These are phyloP conservation scores for Pseudorasbora parva DNA, from an alignment of 2,113 vertebrate genomes.

Conservation along the genomic window DNA sequence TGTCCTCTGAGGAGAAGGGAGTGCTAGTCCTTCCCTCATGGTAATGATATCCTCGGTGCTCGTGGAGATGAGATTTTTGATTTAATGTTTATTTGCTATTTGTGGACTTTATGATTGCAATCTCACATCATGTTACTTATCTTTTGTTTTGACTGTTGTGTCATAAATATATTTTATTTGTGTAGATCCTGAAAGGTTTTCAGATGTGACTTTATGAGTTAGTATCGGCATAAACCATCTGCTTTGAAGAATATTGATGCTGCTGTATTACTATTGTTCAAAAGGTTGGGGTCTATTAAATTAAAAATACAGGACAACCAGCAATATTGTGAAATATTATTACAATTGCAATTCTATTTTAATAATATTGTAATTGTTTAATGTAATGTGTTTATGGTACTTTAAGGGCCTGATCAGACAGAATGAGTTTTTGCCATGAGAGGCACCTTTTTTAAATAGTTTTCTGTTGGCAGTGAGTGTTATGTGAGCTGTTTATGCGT, in stretches of 20 bases:
- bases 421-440: no score
- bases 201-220: neutral
- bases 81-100: slow-evolving; percentile 17
- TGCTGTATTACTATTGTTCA: neutral
- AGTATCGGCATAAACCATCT: neutral
- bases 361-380: neutral
- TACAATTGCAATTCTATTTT: neutral
- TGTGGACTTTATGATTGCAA: slow-evolving; percentile 12
- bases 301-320: neutral
- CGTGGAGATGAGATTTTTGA: slow-evolving; percentile 26
- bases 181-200: neutral
- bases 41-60: slow-evolving; percentile 13
- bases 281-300: neutral
- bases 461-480: no score
- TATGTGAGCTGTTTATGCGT: no score
- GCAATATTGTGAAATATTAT: neutral
- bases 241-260: neutral
- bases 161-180: neutral
- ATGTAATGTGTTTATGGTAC: neutral
- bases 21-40: slow-evolving; percentile 23
- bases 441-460: no score
- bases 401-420: no score
- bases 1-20: slow-evolving; percentile 38
- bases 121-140: neutral
- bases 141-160: slow-evolving; percentile 13